phyloP scores from a whole-genome alignment of 2,797 vertebrate genomes.

The Gymnodraco acuticeps region DNA sequence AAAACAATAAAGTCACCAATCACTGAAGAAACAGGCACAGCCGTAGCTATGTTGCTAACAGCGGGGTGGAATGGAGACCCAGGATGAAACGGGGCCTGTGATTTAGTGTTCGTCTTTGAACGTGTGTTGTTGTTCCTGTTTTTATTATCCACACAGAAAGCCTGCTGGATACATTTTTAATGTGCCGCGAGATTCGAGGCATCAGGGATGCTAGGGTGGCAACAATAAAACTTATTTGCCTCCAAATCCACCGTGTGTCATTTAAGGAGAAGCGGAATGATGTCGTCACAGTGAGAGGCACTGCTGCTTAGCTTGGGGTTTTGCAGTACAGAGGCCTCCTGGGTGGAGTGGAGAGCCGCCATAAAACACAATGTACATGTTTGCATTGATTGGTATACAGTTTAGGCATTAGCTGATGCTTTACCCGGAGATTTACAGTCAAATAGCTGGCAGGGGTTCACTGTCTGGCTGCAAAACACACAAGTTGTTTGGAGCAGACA shows the following conservation, averaged over 20 bases:
- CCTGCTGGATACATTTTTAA: slow-evolving; percentile 75
- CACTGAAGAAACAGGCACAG: background rate
- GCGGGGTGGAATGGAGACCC: slow-evolving; percentile 22
- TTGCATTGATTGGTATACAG: slow-evolving; percentile 57
- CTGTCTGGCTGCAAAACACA: slow-evolving; percentile 14
- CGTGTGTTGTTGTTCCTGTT: slow-evolving; percentile 44
- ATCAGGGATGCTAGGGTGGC: slow-evolving; percentile 58
- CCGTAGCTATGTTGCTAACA: slow-evolving; percentile 11
- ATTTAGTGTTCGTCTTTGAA: slow-evolving; percentile 49
- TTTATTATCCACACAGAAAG: slow-evolving; percentile 70
- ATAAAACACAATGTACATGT: slow-evolving; percentile 62
- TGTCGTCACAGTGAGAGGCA: slow-evolving; percentile 57
- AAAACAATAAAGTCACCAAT: slow-evolving; percentile 28
- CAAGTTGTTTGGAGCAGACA: slow-evolving; percentile 12
- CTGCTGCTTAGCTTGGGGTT: slow-evolving; percentile 44
- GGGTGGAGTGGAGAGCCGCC: slow-evolving; percentile 39
- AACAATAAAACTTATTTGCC: slow-evolving; percentile 65
- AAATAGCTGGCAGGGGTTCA: slow-evolving; percentile 1
- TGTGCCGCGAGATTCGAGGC: slow-evolving; percentile 58
- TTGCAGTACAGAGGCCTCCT: slow-evolving; percentile 43
- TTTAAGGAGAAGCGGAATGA: slow-evolving; percentile 59
- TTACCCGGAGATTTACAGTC: slow-evolving; percentile 35
- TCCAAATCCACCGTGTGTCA: slow-evolving; percentile 67
- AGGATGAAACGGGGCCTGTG: slow-evolving; percentile 45
- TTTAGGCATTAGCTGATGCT: slow-evolving; percentile 46